Percentiles rank a stretch among this genome's conserved stretches.
These are phyloP conservation scores for Beroe ovata DNA, from an alignment of 37 sponge, comb jelly and placozoan genomes.

Conservation along the genomic window DNA sequence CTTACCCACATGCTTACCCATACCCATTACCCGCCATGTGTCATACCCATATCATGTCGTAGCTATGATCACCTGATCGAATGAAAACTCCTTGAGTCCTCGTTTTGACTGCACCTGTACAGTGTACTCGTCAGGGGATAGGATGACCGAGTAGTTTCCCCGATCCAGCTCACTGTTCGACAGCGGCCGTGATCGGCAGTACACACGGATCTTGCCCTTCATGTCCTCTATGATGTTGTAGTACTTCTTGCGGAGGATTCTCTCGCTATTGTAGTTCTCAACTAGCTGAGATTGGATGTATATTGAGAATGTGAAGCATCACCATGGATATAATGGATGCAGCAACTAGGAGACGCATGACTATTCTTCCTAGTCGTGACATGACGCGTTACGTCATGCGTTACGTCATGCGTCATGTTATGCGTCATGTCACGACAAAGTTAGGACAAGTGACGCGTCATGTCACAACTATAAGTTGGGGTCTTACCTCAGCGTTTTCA, in stretches of 20 bases:
- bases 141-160: conserved; percentile 69
- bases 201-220: conserved; percentile 75
- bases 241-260: conserved; percentile 69
- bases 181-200: conserved; percentile 71
- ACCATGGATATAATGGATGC: too few species aligned
- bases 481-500: conserved; percentile 66
- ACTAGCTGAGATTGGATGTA: too few species aligned
- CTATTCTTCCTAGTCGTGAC: too few species aligned
- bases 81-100: conserved; percentile 71
- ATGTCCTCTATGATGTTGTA: conserved; percentile 71
- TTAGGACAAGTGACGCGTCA: too few species aligned
- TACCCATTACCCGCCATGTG: too few species aligned
- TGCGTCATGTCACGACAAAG: too few species aligned
- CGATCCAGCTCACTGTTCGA: conserved; percentile 63
- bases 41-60: neutral
- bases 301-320: too few species aligned
- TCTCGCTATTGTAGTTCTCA: conserved; percentile 69
- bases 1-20: too few species aligned
- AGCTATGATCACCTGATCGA: conserved; percentile 65
- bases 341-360: too few species aligned
- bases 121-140: conserved; percentile 74
- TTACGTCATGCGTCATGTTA: too few species aligned
- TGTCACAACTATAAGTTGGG: too few species aligned
- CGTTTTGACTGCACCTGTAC: conserved; percentile 63
- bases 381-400: too few species aligned